These are phyloP conservation scores for Holotrichia oblita DNA, from an alignment of 1,140 invertebrate species.

Conservation along the genomic window DNA sequence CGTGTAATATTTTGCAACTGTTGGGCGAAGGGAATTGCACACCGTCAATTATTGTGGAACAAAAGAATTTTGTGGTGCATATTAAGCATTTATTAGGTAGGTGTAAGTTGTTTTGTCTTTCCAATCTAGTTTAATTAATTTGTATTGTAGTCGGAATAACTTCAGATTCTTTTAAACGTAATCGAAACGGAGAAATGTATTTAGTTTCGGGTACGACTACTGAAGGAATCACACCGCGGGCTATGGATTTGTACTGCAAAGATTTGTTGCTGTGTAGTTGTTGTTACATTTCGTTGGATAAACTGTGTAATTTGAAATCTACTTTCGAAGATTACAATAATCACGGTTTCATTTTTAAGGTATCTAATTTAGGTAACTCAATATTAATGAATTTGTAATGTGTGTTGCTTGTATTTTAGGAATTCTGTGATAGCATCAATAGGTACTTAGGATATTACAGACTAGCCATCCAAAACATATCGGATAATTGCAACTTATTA, in stretches of 20 bases:
- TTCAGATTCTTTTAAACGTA: slow-evolving; percentile 52
- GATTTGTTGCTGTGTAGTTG: slow-evolving; percentile 53
- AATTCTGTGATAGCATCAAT: slow-evolving; percentile 56
- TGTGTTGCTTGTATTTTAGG: slow-evolving; percentile 46
- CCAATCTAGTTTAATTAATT: not conserved
- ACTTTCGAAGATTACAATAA: slow-evolving; percentile 20
- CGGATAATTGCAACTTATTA: slow-evolving; percentile 51
- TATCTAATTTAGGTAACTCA: slow-evolving; percentile 39
- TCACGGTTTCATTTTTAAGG: slow-evolving; percentile 56
- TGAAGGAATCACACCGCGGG: slow-evolving; percentile 51
- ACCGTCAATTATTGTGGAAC: not conserved
- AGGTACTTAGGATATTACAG: slow-evolving; percentile 57
- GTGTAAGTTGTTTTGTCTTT: not conserved
- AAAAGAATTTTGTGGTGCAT: slow-evolving; percentile 52
- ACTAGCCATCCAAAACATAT: slow-evolving; percentile 52
- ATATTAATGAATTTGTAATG: not conserved
- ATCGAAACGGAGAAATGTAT: slow-evolving; percentile 49
- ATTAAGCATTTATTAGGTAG: slow-evolving; percentile 56
- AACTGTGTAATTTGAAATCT: slow-evolving; percentile 50
- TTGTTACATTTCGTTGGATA: slow-evolving; percentile 55
- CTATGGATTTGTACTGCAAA: slow-evolving; percentile 52
- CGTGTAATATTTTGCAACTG: not conserved
- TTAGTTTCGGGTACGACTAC: slow-evolving; percentile 50
- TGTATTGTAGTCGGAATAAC: slow-evolving; percentile 55
- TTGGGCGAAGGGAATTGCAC: not conserved